phyloP scores from a whole-genome alignment of 2,888 invertebrate genomes.

The Sarcophaga rosellei region DNA sequence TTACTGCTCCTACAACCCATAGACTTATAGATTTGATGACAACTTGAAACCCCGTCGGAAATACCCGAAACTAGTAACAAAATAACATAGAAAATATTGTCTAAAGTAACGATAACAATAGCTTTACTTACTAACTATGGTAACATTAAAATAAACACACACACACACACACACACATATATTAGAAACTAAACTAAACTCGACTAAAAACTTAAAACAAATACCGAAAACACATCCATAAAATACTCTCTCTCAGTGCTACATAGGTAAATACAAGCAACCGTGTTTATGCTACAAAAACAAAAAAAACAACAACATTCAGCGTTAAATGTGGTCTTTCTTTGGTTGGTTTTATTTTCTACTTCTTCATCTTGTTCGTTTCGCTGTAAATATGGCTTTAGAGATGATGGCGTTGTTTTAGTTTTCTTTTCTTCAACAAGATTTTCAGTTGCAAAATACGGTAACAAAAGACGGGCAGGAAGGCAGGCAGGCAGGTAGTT shows the following conservation, averaged over 20 bases:
- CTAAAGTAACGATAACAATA: conserved; percentile 47
- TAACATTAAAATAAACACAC: neutral
- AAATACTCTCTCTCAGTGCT: neutral
- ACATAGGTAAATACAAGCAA: too few relatives aligned
- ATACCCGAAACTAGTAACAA: conserved; percentile 34
- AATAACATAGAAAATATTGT: conserved; percentile 33
- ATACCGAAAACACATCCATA: neutral
- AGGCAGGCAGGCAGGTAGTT: conserved; percentile 53
- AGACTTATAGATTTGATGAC: conserved; percentile 56
- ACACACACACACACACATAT: neutral
- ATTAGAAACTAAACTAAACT: conserved; percentile 6
- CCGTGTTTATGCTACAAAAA: neutral
- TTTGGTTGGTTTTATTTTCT: neutral
- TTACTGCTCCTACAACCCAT: neutral
- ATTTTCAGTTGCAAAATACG: conserved; percentile 32
- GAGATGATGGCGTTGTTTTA: neutral
- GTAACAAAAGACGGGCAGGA: conserved; percentile 48
- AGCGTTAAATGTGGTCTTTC: conserved; percentile 23
- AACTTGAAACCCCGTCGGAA: conserved; percentile 42
- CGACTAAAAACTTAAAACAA: neutral
- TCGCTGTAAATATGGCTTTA: neutral
- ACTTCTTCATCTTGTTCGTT: neutral
- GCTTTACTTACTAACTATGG: conserved; percentile 6
- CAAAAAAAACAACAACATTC: neutral
- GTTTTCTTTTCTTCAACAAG: neutral